These are phyloP conservation scores for Nowickia ferox DNA, from an alignment of 2,888 invertebrate genomes.

Conservation along the genomic window DNA sequence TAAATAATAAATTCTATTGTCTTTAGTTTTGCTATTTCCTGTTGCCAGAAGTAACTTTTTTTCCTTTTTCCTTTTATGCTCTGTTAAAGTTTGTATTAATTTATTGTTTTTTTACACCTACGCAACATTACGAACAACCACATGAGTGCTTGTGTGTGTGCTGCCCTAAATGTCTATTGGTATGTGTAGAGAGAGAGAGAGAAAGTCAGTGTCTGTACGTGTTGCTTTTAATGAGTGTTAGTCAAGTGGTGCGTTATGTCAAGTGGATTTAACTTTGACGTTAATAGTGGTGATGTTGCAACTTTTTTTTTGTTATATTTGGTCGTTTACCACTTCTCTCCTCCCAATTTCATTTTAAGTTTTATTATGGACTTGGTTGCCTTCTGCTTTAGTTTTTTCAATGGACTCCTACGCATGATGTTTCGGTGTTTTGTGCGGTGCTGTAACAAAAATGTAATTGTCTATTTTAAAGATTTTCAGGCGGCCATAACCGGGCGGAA, in stretches of 20 bases:
- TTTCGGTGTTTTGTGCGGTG: conserved; percentile 19
- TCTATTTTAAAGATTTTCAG: conserved; percentile 38
- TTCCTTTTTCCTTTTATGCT: conserved; percentile 3
- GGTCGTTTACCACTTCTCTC: not conserved
- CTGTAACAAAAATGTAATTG: conserved; percentile 56
- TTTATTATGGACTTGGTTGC: conserved; percentile 11
- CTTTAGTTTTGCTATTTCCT: conserved; percentile 38
- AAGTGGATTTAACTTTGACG: conserved; percentile 50
- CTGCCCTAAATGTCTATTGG: not conserved
- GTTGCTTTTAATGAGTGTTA: not conserved
- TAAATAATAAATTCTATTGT: conserved; percentile 44
- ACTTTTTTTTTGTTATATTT: not conserved
- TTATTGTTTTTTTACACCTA: conserved; percentile 47
- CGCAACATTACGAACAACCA: conserved; percentile 4
- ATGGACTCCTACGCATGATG: conserved; percentile 4
- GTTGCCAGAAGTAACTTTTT: conserved; percentile 33
- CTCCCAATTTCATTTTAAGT: not conserved
- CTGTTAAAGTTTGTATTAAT: conserved; percentile 51
- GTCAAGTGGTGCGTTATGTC: conserved; percentile 39
- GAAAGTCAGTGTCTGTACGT: not conserved
- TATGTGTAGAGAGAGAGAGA: not conserved
- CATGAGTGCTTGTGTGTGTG: not conserved
- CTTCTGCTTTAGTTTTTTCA: conserved; percentile 9
- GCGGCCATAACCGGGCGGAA: conserved; percentile 11
- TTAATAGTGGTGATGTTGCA: conserved; percentile 16